phyloP scores from a whole-genome alignment of 1,140 invertebrate genomes.

The Caenorhabditis brenneri region DNA sequence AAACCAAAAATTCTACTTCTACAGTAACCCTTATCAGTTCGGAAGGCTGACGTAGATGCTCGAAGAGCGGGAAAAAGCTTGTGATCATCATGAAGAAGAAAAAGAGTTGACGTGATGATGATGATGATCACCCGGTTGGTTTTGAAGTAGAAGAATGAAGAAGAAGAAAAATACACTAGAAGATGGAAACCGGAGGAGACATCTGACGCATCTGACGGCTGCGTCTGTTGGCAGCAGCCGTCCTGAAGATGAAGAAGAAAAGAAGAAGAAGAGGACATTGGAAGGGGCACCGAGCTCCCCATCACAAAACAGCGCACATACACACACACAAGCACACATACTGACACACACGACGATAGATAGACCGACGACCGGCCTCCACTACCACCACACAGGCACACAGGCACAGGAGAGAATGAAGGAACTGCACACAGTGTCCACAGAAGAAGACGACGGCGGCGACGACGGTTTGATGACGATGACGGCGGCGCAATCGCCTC shows the following conservation, averaged over 20 bases:
- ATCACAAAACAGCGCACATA: constrained; percentile 15
- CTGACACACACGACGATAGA: background rate
- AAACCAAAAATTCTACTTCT: background rate
- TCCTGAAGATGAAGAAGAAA: no score
- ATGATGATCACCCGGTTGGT: background rate
- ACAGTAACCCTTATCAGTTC: background rate
- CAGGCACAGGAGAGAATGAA: background rate
- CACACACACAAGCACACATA: background rate
- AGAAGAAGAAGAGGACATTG: constrained; percentile 27
- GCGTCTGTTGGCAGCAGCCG: constrained; percentile 35
- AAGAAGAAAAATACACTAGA: background rate
- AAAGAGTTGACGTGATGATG: constrained; percentile 8
- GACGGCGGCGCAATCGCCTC: background rate
- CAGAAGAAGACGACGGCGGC: background rate
- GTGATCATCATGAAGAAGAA: background rate
- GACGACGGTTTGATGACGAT: constrained; percentile 32
- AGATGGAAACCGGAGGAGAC: constrained; percentile 40
- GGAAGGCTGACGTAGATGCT: background rate
- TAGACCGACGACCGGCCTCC: background rate
- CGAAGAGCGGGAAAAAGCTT: background rate
- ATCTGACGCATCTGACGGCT: constrained; percentile 41
- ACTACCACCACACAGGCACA: background rate
- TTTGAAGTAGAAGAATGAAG: background rate
- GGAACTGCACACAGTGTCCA: constrained; percentile 32
- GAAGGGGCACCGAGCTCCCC: constrained; percentile 4